Evolutionary conservation across 1,140 invertebrate genomes (phyloP).

Genomic region (Trichonephila inaurata): DNA sequence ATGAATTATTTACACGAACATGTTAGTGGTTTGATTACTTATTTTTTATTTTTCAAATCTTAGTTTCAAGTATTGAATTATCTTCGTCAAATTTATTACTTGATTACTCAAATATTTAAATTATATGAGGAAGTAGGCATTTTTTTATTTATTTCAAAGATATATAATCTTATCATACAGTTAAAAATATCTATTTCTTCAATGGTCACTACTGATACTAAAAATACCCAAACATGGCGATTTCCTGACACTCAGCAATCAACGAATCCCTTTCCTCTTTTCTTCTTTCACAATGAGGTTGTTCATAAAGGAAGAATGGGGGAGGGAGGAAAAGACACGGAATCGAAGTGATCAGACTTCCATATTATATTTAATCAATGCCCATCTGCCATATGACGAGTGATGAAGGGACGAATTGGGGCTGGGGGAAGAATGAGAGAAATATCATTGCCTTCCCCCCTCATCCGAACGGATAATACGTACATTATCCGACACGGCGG

Average conservation of each 20-base stretch:
- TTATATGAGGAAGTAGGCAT: no score
- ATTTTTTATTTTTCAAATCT: no score
- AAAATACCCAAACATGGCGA: slow-evolving; percentile 44
- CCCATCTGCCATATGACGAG: slow-evolving; percentile 73
- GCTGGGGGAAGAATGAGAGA: neutral
- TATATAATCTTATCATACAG: no score
- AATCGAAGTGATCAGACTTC: slow-evolving; percentile 59
- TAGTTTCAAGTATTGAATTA: no score
- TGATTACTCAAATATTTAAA: no score
- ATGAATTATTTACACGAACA: no score
- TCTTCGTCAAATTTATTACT: no score
- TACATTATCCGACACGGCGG: slow-evolving; percentile 64
- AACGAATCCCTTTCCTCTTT: neutral
- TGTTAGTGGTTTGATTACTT: no score
- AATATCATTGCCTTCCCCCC: neutral
- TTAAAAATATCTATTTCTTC: no score
- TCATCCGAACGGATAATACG: slow-evolving; percentile 45
- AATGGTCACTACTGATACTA: no score
- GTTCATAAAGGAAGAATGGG: slow-evolving; percentile 45
- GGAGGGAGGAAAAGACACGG: slow-evolving; percentile 9
- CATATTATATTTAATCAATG: slow-evolving; percentile 76
- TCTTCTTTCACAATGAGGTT: slow-evolving; percentile 41
- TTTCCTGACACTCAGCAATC: neutral
- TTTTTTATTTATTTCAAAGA: no score
- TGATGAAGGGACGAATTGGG: slow-evolving; percentile 15